Evolutionary conservation across 1,140 invertebrate species (phyloP), one percentile per base, ranked within the genome.

Genomic region (Drosophila setifemur): DNA sequence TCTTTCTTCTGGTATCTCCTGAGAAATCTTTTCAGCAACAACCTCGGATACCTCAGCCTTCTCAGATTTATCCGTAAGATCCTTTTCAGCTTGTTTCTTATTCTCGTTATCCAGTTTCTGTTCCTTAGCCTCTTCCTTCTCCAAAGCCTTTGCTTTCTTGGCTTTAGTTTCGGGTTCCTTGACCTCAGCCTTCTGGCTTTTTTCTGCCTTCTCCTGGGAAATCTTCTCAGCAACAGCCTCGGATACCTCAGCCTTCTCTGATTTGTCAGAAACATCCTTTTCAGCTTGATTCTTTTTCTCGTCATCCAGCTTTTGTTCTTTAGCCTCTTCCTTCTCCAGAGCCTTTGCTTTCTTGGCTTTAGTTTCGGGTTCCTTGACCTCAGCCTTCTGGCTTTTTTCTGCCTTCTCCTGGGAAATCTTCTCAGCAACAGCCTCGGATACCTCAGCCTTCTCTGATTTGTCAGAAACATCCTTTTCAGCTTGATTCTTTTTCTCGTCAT

Each of bases 301-400:
- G 7, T 28, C 31, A n/a, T 50, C 37, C 5, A 49, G 39, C n/a
- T 53, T 50, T 18, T 43, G 2, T n/a, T 67, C 48, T 31, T 64
- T 60, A 2, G 50, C 33, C 8, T 39, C 28, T 71, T 71, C 37
- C n/a, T 54, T 66, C 18, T 71, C 52, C 26, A 44, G 12, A 11
- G 33, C 8, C 47, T 68, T 72, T 37, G 73, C 40, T 26, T 79
- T 68, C 33, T 81, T 43, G 16, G 70, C 64, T 43, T 79, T 60
- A 9, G 28, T 19, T 19, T 50, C 14, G 0, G 42, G 11, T 1
- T 69, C 57, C 8, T 61, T 55, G 3, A 42, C 23, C 4, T 42
- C 43, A 26, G 23, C 1, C 11, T 29, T 48, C n/a, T 52, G 16
- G 2, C 7, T 12, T 7, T 53, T 49, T 18, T 52, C 23, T 0